Evolutionary conservation across 2,113 vertebrate genomes (phyloP).

Genomic region (Ranitomeya variabilis): DNA sequence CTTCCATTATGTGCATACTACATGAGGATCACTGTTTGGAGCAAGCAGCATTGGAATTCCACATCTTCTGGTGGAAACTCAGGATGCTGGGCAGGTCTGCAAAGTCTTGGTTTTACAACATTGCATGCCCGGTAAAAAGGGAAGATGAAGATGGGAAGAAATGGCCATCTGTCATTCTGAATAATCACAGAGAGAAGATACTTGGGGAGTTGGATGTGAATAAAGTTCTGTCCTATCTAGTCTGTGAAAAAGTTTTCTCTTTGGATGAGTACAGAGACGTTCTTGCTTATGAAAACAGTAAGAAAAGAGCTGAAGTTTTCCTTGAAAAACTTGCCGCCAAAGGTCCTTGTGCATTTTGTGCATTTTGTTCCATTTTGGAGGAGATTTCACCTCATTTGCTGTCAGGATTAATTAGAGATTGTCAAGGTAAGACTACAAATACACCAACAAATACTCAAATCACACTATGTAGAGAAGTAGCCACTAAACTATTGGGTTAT

Average conservation of each 20-base stretch:
- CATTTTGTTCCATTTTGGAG: constrained; percentile 85
- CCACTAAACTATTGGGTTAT: no score
- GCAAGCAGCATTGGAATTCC: constrained; percentile 62
- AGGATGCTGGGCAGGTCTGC: constrained; percentile 80
- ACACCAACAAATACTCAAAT: no score
- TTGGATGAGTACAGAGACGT: constrained; percentile 85
- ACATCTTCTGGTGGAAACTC: constrained; percentile 61
- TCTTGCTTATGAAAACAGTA: constrained; percentile 73
- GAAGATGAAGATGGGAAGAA: constrained; percentile 74
- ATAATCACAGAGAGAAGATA: constrained; percentile 76
- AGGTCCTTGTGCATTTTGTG: constrained; percentile 80
- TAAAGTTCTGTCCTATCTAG: constrained; percentile 80
- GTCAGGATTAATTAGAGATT: constrained; percentile 82
- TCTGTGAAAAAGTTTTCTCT: constrained; percentile 84
- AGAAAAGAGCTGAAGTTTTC: constrained; percentile 76
- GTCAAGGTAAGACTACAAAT: constrained; percentile 79
- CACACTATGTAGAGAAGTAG: no score
- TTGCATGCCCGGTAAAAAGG: constrained; percentile 70
- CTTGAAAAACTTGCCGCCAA: constrained; percentile 82
- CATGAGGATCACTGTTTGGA: constrained; percentile 62
- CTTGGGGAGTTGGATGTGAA: constrained; percentile 79
- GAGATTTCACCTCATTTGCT: constrained; percentile 87
- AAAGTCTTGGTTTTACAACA: constrained; percentile 79
- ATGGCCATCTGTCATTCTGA: constrained; percentile 75
- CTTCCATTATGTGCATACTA: constrained; percentile 71